Evolutionary conservation across 2,888 invertebrate genomes (phyloP).

Genomic region (Amorpha juglandis): DNA sequence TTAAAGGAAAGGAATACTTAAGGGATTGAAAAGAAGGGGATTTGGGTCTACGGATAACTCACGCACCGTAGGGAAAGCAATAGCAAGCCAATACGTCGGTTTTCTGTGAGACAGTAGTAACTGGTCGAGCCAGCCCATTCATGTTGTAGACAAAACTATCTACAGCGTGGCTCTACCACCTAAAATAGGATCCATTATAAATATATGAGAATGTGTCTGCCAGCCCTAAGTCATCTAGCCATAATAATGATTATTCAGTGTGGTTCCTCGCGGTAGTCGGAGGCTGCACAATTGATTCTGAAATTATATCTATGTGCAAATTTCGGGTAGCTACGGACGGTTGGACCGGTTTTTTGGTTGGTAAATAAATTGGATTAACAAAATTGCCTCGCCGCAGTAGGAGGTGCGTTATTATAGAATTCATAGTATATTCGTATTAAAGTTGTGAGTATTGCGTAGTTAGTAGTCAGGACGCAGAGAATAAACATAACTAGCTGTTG

Average conservation of each 20-base stretch:
- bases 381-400: conserved; percentile 25
- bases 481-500: too few species aligned
- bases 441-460: neutral
- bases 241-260: conserved; percentile 33
- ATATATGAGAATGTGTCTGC: neutral
- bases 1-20: too few species aligned
- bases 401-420: conserved; percentile 23
- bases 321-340: conserved; percentile 44
- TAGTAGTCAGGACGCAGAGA: neutral
- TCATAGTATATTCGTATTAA: neutral
- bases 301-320: conserved; percentile 51
- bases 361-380: conserved; percentile 41
- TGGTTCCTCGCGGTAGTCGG: conserved; percentile 52
- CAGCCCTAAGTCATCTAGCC: conserved; percentile 7
- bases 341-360: conserved; percentile 45
- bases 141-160: neutral
- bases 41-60: too few species aligned
- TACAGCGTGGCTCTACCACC: neutral
- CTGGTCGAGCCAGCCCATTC: too few species aligned
- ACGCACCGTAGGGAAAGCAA: too few species aligned
- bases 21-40: too few species aligned
- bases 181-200: too few species aligned
- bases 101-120: too few species aligned
- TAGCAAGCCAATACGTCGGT: too few species aligned
- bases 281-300: conserved; percentile 53